phyloP scores from a whole-genome alignment of 2,797 vertebrate genomes.

The Pseudochaenichthys georgianus region DNA sequence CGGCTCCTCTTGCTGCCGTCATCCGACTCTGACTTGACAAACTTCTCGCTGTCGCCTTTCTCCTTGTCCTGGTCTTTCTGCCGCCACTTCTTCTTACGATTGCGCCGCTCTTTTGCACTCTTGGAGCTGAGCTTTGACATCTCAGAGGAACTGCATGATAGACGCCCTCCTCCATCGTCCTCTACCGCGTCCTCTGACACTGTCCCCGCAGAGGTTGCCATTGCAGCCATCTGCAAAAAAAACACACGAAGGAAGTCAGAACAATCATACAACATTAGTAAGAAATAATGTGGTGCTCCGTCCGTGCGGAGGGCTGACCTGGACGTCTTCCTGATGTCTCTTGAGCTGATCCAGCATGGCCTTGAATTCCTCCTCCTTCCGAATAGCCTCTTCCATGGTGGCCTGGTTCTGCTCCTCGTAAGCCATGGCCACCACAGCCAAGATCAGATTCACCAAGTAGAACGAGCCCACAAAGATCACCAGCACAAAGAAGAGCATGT shows the following conservation, averaged over 20 bases:
- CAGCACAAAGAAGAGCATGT: constrained; percentile 99
- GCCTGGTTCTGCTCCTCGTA: constrained; percentile 99
- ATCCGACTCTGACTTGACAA: constrained; percentile 98
- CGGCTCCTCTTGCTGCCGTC: constrained; percentile 95
- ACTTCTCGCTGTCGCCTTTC: constrained; percentile 96
- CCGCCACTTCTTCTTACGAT: constrained; percentile 94
- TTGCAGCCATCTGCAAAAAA: constrained; percentile 88
- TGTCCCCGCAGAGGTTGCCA: constrained; percentile 97
- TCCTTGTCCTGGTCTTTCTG: constrained; percentile 97
- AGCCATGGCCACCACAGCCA: constrained; percentile 99
- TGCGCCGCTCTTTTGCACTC: constrained; percentile 97
- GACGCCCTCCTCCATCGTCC: constrained; percentile 91
- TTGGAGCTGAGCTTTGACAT: constrained; percentile 98
- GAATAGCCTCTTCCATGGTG: constrained; percentile 95
- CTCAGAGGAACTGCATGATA: constrained; percentile 97
- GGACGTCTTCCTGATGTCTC: constrained; percentile 95
- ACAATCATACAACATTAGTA: not conserved
- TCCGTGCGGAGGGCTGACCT: constrained; percentile 78
- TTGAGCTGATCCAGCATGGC: constrained; percentile 97
- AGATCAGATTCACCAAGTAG: constrained; percentile 97
- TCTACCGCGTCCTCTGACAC: constrained; percentile 97
- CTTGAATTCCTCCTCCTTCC: constrained; percentile 96
- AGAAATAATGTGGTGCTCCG: not conserved
- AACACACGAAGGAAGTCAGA: not conserved
- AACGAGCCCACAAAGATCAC: constrained; percentile 99